Evolutionary conservation across 1,140 invertebrate genomes (phyloP).

Genomic region (Drosophila trapezifrons): DNA sequence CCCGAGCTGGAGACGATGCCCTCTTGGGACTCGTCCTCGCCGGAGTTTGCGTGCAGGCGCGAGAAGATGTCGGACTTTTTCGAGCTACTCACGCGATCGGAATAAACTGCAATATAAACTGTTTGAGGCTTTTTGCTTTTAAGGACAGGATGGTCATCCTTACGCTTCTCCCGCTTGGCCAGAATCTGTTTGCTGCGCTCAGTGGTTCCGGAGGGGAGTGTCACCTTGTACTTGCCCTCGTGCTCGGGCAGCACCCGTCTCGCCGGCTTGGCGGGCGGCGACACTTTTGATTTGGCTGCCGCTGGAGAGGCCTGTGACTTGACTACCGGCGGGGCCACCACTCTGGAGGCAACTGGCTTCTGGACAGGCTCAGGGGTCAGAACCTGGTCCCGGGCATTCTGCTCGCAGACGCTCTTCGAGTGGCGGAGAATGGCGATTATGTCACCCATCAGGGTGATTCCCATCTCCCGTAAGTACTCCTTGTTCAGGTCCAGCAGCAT

Average conservation of each 20-base stretch:
- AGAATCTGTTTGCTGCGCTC: constrained; percentile 84
- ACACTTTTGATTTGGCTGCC: constrained; percentile 8
- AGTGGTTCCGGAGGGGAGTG: constrained; percentile 84
- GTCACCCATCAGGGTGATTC: constrained; percentile 92
- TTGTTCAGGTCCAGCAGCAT: constrained; percentile 93
- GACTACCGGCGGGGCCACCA: constrained; percentile 77
- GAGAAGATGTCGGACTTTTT: constrained; percentile 72
- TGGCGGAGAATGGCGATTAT: constrained; percentile 93
- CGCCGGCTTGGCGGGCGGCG: constrained; percentile 73
- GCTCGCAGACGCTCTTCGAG: constrained; percentile 90
- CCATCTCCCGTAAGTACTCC: constrained; percentile 93
- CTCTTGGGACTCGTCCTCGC: constrained; percentile 64
- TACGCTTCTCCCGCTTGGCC: constrained; percentile 81
- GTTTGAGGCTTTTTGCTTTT: constrained; percentile 1
- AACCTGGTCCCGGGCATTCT: constrained; percentile 86
- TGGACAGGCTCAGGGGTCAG: constrained; percentile 77
- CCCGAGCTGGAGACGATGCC: constrained; percentile 71
- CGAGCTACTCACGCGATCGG: constrained; percentile 72
- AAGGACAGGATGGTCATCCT: background rate
- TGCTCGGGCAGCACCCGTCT: constrained; percentile 85
- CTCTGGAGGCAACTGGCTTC: constrained; percentile 53
- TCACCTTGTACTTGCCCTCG: constrained; percentile 85
- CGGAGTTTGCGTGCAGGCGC: constrained; percentile 55
- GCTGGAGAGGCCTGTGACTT: constrained; percentile 13
- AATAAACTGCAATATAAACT: constrained; percentile 65